Evolutionary conservation across 2,888 invertebrate genomes (phyloP), one percentile per base, ranked within the genome.

Genomic region (Apamea sordens): DNA sequence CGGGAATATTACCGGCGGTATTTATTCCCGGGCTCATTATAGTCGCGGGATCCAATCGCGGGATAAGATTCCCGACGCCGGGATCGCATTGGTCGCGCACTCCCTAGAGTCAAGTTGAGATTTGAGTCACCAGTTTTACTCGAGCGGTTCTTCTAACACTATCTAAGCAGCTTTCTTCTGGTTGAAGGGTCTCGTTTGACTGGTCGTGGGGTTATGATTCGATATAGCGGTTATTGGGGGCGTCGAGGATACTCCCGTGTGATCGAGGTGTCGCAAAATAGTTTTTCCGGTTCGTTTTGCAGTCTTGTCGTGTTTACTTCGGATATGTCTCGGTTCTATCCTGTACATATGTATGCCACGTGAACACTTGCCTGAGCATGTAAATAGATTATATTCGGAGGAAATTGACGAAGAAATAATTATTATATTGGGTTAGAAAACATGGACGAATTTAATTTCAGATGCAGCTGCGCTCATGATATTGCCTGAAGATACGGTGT

Each of bases 21-120:
- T 95, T 95, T 94, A 95, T 95, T 93, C 94, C 93, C 92, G 91
- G 91, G 92, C 92, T 95, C 94, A 95, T 95, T 95, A 95, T 91
- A 88, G 90, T 86, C 88, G 90, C 90, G 89, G 90, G 92, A 94
- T 94, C 95, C 94, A 95, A 95, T 95, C 93, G 93, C 88, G 90
- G 90, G 85, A 86, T 80, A 83, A 83, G 89, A 88, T 87, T 89
- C 90, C 90, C 91, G 89, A 88, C 86, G 90, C 85, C 87, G 84
- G 89, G 92, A 92, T 92, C 92, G 91, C 93, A 94, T 95, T 94
- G 95, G 95, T 91, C 90, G 93, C 86, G 75, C 80, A 90, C 90
- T 94, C 95, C 95, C 95, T 86, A 80, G 94, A 92, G 94, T 87
- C 91, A 86, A 89, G 91, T 93, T 91, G 92, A 91, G 92, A 90